Evolutionary conservation across 2,888 invertebrate genomes (phyloP), one percentile per base, ranked within the genome.

Genomic region (Latheticus oryzae): DNA sequence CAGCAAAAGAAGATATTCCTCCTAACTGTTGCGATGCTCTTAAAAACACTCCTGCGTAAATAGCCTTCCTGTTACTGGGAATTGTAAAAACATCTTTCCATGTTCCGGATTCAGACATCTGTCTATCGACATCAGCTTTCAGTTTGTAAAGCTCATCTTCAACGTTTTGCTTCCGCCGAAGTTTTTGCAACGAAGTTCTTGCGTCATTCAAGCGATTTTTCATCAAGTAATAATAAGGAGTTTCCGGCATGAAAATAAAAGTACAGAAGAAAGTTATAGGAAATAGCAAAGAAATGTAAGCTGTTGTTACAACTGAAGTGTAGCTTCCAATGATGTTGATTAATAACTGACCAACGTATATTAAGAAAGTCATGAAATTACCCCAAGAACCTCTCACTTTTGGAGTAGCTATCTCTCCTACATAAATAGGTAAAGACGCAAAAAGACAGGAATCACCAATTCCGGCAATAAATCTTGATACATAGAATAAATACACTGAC

Each of bases 241-340:
- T 66, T 78, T 89, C 89, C n/a, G 88, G 88, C 70, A 88, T 78
- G 70, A 83, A 84, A 28, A 74, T 12, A 73, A 87, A 84, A 9
- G 81, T 76, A 8, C 84, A 48, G 15, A 86, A 74, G 67, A 85
- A 84, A 23, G 83, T 64, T 21, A 85, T 74, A 5, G 87, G 84
- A 48, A 86, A 78, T 60, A 82, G 73, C 63, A 84, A 77, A 71
- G 85, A 85, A 72, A 85, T 80, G 50, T 78, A 78, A 48, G 84
- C 84, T 60, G 85, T 77, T 12, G 74, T 75, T 62, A 73, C 71
- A 75, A 85, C 81, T 58, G 79, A 74, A 13, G 82, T 82, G 72
- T 80, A 83, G 2, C 83, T 83, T 8, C 85, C 85, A 63, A 85
- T 80, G 71, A 83, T 79, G 76, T 83, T 75, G 12, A 72, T 68